phyloP scores from a whole-genome alignment of 2,888 invertebrate genomes.

The Malthinus seriepunctatus region DNA sequence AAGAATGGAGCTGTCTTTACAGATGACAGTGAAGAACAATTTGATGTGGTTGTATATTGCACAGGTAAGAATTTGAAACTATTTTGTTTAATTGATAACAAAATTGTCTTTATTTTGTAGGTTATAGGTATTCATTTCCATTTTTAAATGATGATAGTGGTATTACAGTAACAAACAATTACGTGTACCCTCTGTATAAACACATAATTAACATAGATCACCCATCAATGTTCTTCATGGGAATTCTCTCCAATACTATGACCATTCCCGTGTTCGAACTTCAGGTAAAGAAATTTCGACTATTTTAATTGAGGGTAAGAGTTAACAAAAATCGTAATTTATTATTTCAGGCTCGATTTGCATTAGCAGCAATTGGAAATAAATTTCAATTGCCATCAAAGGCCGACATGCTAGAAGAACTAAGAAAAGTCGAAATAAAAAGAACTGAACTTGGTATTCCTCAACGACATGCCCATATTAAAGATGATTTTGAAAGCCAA shows the following conservation, averaged over 20 bases:
- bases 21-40: conserved; percentile 62
- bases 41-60: conserved; percentile 71
- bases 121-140: conserved; percentile 57
- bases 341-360: conserved; percentile 60
- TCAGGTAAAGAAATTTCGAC: conserved; percentile 1
- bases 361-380: conserved; percentile 62
- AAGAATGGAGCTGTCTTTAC: conserved; percentile 57
- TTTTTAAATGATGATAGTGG: conserved; percentile 64
- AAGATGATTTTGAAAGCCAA: neutral
- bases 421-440: conserved; percentile 61
- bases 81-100: too few species aligned
- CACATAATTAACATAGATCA: conserved; percentile 81
- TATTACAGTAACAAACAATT: conserved; percentile 72
- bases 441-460: conserved; percentile 59
- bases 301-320: neutral
- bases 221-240: conserved; percentile 82
- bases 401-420: conserved; percentile 65
- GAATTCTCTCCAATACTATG: conserved; percentile 80
- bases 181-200: conserved; percentile 81
- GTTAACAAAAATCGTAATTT: neutral
- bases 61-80: conserved; percentile 59
- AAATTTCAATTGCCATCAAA: conserved; percentile 62
- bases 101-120: conserved; percentile 42
- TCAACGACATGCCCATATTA: neutral
- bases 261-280: conserved; percentile 66